These are phyloP conservation scores for Mirza zaza DNA, from an alignment of 2,113 vertebrate genomes.

Conservation along the genomic window DNA sequence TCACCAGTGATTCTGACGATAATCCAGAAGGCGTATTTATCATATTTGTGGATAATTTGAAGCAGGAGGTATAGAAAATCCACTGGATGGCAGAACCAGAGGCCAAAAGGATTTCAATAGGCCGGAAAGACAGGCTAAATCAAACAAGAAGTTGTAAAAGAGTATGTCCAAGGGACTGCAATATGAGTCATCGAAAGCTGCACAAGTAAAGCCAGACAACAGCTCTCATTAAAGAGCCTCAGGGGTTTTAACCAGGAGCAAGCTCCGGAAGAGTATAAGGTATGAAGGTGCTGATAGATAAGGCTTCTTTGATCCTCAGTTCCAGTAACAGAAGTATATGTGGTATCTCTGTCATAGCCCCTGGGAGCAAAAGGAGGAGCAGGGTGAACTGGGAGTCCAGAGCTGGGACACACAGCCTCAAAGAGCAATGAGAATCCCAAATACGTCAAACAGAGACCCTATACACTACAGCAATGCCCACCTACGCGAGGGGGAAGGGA, in stretches of 20 bases:
- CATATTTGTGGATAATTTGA: not conserved
- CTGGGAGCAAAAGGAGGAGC: not conserved
- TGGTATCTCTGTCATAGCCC: not conserved
- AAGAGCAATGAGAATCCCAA: not conserved
- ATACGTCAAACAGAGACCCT: not conserved
- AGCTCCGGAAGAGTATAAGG: not conserved
- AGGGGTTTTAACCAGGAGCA: not conserved
- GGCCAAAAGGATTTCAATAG: not conserved
- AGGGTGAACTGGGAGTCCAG: not conserved
- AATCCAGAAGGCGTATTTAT: not conserved
- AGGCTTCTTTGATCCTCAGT: constrained; percentile 1
- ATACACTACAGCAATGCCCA: not conserved
- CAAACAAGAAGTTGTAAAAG: not conserved
- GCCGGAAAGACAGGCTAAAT: not conserved
- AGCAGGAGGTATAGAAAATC: not conserved
- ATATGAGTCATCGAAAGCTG: not conserved
- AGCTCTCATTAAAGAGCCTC: not conserved
- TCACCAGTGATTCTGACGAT: not conserved
- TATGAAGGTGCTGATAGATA: not conserved
- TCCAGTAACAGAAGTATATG: not conserved
- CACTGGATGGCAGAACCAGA: not conserved
- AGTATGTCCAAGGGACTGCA: not conserved
- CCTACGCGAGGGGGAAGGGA: not conserved
- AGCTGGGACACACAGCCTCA: not conserved
- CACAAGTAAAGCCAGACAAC: not conserved